Percentiles rank a stretch among this genome's conserved stretches.
Conservation (phyloP, 2,888 invertebrate species). For the Caenorhabditis sp. region DNA sequence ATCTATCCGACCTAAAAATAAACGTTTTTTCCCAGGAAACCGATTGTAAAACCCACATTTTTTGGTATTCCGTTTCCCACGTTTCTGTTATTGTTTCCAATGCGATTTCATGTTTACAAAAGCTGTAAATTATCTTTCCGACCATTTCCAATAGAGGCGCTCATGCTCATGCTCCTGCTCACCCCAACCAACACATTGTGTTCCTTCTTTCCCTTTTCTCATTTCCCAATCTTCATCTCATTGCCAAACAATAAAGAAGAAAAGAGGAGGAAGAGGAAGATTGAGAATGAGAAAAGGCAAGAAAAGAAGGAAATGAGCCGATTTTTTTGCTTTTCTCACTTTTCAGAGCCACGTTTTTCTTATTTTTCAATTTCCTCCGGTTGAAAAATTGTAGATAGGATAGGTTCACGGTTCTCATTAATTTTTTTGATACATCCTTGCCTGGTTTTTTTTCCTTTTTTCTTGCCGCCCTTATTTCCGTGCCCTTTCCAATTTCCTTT, state of each 20-base stretch:
- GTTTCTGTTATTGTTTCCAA: too few relatives aligned
- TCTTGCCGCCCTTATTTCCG: background rate
- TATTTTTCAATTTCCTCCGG: conserved; percentile 39
- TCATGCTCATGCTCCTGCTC: background rate
- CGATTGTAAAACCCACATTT: background rate
- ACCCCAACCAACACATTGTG: background rate
- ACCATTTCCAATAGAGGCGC: background rate
- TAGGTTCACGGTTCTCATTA: conserved; percentile 14
- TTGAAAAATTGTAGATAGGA: too few relatives aligned
- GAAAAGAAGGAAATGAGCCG: conserved; percentile 8
- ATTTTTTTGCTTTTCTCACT: background rate
- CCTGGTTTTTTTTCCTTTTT: background rate
- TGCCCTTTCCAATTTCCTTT: background rate
- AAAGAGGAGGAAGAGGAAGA: background rate
- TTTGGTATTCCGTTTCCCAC: background rate
- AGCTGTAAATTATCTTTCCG: conserved; percentile 1
- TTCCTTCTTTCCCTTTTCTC: background rate
- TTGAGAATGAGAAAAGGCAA: conserved; percentile 1
- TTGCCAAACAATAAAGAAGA: conserved; percentile 2
- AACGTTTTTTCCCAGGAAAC: background rate
- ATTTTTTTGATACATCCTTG: conserved; percentile 16
- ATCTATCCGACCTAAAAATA: background rate
- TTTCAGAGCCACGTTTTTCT: conserved; percentile 12
- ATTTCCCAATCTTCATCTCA: conserved; percentile 4
- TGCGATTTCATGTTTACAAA: background rate